These are phyloP conservation scores for Podarcis lilfordi DNA, from an alignment of 2,797 vertebrate species.

Conservation along the genomic window DNA sequence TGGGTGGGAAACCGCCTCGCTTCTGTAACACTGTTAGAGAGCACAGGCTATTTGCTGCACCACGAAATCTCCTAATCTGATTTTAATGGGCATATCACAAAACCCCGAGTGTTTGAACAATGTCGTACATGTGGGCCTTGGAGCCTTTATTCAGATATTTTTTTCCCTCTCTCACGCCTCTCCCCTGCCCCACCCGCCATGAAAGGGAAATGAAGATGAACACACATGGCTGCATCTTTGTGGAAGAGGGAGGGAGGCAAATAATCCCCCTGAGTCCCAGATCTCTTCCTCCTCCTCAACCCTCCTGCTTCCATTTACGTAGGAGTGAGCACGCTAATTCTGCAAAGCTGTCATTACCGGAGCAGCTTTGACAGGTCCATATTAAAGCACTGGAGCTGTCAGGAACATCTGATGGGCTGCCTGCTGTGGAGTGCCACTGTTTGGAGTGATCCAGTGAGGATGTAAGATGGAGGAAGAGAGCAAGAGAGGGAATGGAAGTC, in stretches of 20 bases:
- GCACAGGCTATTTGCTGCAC: not conserved
- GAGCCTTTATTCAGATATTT: not conserved
- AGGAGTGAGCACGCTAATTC: conserved; percentile 65
- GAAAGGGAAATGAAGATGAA: not conserved
- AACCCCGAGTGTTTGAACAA: not conserved
- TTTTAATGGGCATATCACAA: conserved; percentile 15
- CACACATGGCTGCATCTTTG: conserved; percentile 1
- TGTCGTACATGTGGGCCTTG: not conserved
- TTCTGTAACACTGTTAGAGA: not conserved
- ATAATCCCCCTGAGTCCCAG: conserved; percentile 14
- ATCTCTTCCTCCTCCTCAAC: conserved; percentile 28
- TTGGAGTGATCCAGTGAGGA: conserved; percentile 31
- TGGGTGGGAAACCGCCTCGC: not conserved
- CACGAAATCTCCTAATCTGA: conserved; percentile 5
- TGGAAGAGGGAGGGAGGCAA: not conserved
- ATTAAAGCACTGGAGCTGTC: conserved; percentile 67
- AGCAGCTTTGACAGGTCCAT: conserved; percentile 65
- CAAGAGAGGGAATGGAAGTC: not conserved
- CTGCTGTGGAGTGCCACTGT: conserved; percentile 58
- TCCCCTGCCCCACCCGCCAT: too few species aligned
- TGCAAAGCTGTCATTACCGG: conserved; percentile 58
- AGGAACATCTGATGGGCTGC: conserved; percentile 56
- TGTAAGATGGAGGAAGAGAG: conserved; percentile 24
- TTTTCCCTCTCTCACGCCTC: not conserved
- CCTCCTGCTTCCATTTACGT: not conserved